These are phyloP conservation scores for Leucozona laternaria DNA, from an alignment of 2,888 invertebrate genomes.

Conservation along the genomic window DNA sequence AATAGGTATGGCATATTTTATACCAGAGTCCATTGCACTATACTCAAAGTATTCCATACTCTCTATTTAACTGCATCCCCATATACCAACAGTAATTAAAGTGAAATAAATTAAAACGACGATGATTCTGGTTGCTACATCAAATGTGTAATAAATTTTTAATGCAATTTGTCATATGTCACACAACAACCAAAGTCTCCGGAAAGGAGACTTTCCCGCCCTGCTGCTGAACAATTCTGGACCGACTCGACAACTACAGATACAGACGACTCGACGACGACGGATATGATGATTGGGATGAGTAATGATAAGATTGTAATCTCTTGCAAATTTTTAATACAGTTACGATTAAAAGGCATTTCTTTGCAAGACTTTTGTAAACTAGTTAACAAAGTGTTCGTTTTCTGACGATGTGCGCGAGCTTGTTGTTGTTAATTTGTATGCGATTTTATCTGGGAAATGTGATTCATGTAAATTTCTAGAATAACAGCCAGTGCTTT, in stretches of 20 bases:
- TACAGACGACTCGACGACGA: neutral
- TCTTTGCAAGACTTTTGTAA: constrained; percentile 35
- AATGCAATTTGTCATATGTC: constrained; percentile 73
- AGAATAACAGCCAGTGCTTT: constrained; percentile 27
- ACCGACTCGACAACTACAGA: neutral
- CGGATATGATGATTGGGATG: constrained; percentile 50
- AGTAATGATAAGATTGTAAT: constrained; percentile 73
- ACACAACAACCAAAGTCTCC: constrained; percentile 35
- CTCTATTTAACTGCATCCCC: neutral
- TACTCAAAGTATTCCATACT: constrained; percentile 1
- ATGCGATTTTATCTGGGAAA: constrained; percentile 26
- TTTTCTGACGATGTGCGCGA: constrained; percentile 6
- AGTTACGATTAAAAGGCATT: constrained; percentile 72
- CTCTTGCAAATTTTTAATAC: constrained; percentile 64
- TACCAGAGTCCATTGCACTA: constrained; percentile 37
- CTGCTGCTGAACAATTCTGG: neutral
- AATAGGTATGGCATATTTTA: neutral
- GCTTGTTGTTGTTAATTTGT: constrained; percentile 15
- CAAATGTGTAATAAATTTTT: constrained; percentile 65
- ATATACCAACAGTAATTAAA: constrained; percentile 53
- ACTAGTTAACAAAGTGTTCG: constrained; percentile 33
- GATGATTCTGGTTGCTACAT: constrained; percentile 35
- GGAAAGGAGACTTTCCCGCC: constrained; percentile 10
- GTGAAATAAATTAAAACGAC: constrained; percentile 61
- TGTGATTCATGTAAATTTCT: constrained; percentile 67